Evolutionary conservation across 2,888 invertebrate genomes (phyloP).

Genomic region (Pemphredon lugubris): DNA sequence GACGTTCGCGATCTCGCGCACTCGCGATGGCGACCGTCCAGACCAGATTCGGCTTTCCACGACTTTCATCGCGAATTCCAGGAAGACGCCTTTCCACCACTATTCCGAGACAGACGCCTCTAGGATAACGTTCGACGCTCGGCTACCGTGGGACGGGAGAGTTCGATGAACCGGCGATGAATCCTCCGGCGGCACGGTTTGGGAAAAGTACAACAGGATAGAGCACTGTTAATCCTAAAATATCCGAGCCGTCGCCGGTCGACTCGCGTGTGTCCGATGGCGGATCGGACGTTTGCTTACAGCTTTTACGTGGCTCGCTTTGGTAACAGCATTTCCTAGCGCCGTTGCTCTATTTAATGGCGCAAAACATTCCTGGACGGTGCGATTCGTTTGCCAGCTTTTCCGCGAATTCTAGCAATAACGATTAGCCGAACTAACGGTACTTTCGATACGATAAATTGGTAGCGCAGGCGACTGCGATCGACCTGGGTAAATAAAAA

Average conservation of each 20-base stretch:
- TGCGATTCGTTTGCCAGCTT: no score
- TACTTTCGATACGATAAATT: no score
- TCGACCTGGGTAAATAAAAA: no score
- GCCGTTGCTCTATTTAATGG: no score
- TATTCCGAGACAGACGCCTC: constrained; percentile 42
- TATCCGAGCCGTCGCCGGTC: constrained; percentile 29
- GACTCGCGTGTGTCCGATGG: constrained; percentile 27
- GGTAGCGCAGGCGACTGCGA: no score
- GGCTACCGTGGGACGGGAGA: not conserved
- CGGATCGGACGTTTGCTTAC: not conserved
- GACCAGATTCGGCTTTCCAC: constrained; percentile 35
- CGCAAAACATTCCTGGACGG: no score
- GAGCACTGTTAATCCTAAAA: constrained; percentile 51
- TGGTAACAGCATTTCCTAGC: no score
- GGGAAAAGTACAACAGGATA: constrained; percentile 52
- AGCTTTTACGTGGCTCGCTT: no score
- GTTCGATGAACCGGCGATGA: constrained; percentile 54
- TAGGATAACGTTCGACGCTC: constrained; percentile 36
- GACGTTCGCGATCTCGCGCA: not conserved
- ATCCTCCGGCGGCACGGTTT: constrained; percentile 33
- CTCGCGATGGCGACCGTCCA: constrained; percentile 16
- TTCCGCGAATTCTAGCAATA: no score
- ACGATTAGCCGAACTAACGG: no score
- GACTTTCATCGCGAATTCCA: constrained; percentile 46
- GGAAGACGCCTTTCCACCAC: constrained; percentile 42